These are phyloP conservation scores for Ammospiza nelsoni DNA, from an alignment of 2,113 vertebrate genomes.

Conservation along the genomic window DNA sequence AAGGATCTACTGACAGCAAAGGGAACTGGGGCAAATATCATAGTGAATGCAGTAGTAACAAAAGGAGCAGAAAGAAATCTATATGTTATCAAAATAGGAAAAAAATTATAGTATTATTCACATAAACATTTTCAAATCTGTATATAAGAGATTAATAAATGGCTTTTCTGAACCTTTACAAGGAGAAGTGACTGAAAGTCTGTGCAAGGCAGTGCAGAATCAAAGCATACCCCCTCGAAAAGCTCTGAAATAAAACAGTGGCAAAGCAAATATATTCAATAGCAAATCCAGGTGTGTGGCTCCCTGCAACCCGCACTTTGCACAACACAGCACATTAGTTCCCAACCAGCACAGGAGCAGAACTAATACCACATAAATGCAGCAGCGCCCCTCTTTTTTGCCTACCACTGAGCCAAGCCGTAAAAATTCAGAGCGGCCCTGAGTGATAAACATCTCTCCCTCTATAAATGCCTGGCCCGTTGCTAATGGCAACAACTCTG, in stretches of 20 bases:
- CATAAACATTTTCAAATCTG: neutral
- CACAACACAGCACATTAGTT: neutral
- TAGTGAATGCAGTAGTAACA: neutral
- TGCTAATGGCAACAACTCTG: conserved; percentile 60
- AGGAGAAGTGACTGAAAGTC: neutral
- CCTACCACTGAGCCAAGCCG: neutral
- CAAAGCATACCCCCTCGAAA: neutral
- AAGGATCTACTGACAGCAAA: neutral
- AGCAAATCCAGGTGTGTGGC: neutral
- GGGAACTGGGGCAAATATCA: neutral
- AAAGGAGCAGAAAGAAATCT: neutral
- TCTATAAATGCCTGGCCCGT: conserved; percentile 43
- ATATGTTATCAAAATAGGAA: neutral
- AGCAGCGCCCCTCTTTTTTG: neutral
- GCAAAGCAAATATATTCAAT: neutral
- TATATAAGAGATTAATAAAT: neutral
- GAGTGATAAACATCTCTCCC: conserved; percentile 47
- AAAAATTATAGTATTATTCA: neutral
- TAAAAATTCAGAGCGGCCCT: conserved; percentile 30
- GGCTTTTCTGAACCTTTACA: neutral
- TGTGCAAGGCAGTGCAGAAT: neutral
- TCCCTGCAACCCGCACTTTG: neutral
- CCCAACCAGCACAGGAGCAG: neutral
- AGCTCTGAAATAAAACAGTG: neutral
- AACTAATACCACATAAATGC: neutral